Base-by-base conservation (phyloP, 2,797 vertebrate genomes). In the Myioborus miniatus region DNA sequence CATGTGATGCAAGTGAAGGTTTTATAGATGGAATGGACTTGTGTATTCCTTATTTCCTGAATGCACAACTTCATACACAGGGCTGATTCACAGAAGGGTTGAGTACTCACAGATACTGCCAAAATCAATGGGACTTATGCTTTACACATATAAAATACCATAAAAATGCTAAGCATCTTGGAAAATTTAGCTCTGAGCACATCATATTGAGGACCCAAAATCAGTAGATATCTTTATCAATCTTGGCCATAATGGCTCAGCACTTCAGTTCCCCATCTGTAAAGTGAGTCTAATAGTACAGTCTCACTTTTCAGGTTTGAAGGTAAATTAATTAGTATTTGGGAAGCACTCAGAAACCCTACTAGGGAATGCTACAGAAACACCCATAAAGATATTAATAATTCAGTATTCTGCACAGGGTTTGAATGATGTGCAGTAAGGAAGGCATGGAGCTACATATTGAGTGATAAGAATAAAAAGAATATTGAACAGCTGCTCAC, bases 401-500 rank as follows among this genome's bases (percentile, higher is more conserved):
- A 95, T 94, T 95, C 92, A 92, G 65, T 93, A 83, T 92, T 96
- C 94, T 83, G 72, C 0, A 0, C 47, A 37, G 89, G 47, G 34
- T 81, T 81, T 96, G 92, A 96, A 86, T 92, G 89, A 94, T 96
- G 79, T 88, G 72, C 79, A 43, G 87, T 91, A 92, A 93, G 67
- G 89, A 96, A 95, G 55, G 84, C 91, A 96, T 94, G 91, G 94
- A 96, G 87, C 72, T 85, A 96, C 91, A 95, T 95, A 96, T 93
- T 96, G 95, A 96, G 85, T 96, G 94, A 96, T 96, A 96, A 94
- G 94, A 95, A 96, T 97, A 95, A 96, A 96, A 92, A 80, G 90
- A 97, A 94, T 96, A 95, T 96, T 94, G 94, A 97, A 96, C 93
- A 97, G 93, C 93, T 96, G 95, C 93, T 95, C 94, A 87, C 84